Evolutionary conservation across 1,140 invertebrate species (phyloP), one percentile per base, ranked within the genome.

Genomic region (Whitmania pigra): DNA sequence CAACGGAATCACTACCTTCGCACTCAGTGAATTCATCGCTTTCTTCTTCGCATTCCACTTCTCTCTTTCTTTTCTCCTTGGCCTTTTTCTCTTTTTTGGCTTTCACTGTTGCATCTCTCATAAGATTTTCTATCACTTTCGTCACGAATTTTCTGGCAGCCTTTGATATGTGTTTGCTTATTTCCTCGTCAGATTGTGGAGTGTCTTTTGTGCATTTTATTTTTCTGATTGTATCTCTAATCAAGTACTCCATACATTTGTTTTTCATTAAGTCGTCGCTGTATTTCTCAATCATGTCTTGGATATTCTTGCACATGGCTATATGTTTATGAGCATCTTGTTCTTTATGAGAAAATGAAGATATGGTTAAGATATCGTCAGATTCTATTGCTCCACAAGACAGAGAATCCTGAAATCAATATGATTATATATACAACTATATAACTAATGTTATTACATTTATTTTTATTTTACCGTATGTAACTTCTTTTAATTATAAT

Each of bases 181-280:
- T 63, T 63, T 63, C 57, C 29, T 18, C 57, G 18, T 63, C 57
- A 13, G 57, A 63, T 22, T 63, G 7, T 11, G 57, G 57, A 63
- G 57, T 63, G 22, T 63, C 57, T 63, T 63, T 63, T 63, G 57
- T 63, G 29, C 57, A 63, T 63, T 31, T 63, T 18, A 63, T 63
- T 63, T 63, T 63, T 63, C 29, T 63, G 57, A 63, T 31, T 1
- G 57, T 63, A 13, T 63, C 57, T 63, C 18, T 63, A 22, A 63
- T 31, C 22, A 63, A 31, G 29, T 6, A 63, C 1, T 63, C 57
- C 57, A 63, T 63, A 18, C 57, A 63, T 63, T 63, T 63, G 22
- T 63, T 63, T 22, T 63, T 63, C 57, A 63, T 63, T 22, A 63
- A 20, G 9, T 63, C 57, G 29, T 31, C 29, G 57, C 57, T n/a